Base-by-base conservation (phyloP, 2,888 invertebrate species). In the Torymus auratus region DNA sequence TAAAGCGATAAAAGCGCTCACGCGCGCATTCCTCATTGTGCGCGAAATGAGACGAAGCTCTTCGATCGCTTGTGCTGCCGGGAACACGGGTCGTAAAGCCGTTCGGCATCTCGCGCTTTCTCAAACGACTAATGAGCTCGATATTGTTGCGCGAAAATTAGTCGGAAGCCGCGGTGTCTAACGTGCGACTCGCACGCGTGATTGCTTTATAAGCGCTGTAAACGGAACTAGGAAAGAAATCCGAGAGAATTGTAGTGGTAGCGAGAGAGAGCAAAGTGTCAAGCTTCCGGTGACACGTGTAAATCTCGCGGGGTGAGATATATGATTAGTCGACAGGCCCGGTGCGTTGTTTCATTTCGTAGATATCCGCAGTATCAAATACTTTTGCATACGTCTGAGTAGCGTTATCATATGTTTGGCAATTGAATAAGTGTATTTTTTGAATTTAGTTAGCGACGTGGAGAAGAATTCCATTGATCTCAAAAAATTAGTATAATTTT, bases 1-100 rank as follows among this genome's bases (percentile, higher is more conserved):
- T 74, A 79, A 79, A 79, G 23, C 79, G 68, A 79, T 74, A 74
- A 74, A 79, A 64, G 62, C 23, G 41, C 61, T 55, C 15, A 14
- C 28, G 5, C 20, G 41, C 74, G 20, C 70, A 56, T n/a, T 14
- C 41, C 64, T 74, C 58, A 41, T 41, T 41, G 41, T 41, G 41
- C 41, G 41, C 7, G 41, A 10, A 41, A 41, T 41, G 41, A 41
- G 41, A 41, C 41, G 41, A 41, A 41, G 41, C 41, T 7, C 41
- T 41, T 41, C 56, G 62, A 41, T 17, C 71, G 58, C 23, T 55
- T 12, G 56, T 52, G 12, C 53, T 14, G n/a, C 15, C 17, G n/a
- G 13, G 58, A 62, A 52, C 20, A 77, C 58, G 20, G 71, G 65
- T n/a, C 41, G 53, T 80, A 80, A 80, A 80, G 3, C 15, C 52